Evolutionary conservation across 2,113 vertebrate species (phyloP).

Genomic region (Rhegmatorhina hoffmannsi): DNA sequence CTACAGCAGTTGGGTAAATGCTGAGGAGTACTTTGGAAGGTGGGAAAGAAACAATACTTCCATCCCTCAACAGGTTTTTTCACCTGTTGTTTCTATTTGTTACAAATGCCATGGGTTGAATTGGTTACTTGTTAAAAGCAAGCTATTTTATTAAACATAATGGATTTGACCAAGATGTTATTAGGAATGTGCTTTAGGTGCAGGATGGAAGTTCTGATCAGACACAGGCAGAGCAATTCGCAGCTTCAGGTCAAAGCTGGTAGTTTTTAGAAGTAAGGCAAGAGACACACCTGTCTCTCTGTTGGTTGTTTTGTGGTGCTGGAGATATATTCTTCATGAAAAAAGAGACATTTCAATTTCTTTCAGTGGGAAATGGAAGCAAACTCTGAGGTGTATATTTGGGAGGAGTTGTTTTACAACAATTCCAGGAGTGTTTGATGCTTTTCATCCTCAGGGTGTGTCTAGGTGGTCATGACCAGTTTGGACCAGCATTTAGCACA

Average conservation of each 20-base stretch:
- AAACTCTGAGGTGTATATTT: neutral
- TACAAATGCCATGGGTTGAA: neutral
- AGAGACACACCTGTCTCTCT: neutral
- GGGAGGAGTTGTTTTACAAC: neutral
- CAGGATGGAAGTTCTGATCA: neutral
- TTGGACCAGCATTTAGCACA: neutral
- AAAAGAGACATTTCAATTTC: neutral
- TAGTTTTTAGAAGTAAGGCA: neutral
- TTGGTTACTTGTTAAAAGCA: neutral
- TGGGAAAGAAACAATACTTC: neutral
- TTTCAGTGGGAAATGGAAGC: neutral
- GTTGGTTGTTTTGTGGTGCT: neutral
- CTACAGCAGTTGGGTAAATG: neutral
- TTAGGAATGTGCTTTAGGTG: neutral
- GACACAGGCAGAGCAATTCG: neutral
- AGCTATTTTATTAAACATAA: neutral
- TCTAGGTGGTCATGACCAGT: neutral
- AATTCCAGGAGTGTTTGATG: neutral
- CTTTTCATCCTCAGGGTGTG: neutral
- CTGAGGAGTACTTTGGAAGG: neutral
- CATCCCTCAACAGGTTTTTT: rapidly evolving
- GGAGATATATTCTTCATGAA: neutral
- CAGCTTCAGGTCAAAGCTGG: neutral
- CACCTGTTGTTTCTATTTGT: neutral
- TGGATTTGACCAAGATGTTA: neutral